These are phyloP conservation scores for Dendrolimus punctatus DNA, from an alignment of 1,140 invertebrate genomes.

Conservation along the genomic window DNA sequence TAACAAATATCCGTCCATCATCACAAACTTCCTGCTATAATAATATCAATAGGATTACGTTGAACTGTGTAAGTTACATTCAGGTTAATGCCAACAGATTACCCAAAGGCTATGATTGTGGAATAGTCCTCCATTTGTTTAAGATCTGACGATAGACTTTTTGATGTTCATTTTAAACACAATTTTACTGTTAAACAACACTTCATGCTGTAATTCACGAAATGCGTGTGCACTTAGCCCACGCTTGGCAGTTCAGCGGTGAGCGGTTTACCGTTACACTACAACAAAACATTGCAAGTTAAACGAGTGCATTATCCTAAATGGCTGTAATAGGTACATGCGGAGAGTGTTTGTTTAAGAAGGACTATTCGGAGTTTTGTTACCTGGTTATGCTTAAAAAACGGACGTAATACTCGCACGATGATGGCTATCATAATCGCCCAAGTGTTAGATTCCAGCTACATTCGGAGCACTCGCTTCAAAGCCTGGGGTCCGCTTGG, in stretches of 20 bases:
- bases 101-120: no score
- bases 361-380: not conserved
- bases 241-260: conserved; percentile 10
- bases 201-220: conserved; percentile 14
- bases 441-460: no score
- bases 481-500: no score
- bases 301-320: conserved; percentile 25
- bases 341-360: conserved; percentile 5
- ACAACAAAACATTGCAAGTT: conserved; percentile 21
- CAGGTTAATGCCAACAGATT: no score
- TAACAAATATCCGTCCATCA: no score
- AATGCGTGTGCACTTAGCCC: conserved; percentile 8
- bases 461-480: no score
- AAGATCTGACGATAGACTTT: no score
- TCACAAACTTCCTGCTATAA: no score
- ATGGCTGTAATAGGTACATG: conserved; percentile 16
- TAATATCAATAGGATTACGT: no score
- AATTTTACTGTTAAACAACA: conserved; percentile 8
- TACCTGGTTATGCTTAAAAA: not conserved
- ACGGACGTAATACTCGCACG: not conserved
- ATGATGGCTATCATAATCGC: no score
- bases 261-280: conserved; percentile 16
- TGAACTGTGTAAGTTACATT: no score
- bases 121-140: no score
- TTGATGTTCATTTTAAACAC: conserved; percentile 1